Percentiles rank a stretch among this genome's conserved stretches.
These are phyloP conservation scores for Orgyia antiqua DNA, from an alignment of 2,888 invertebrate genomes.

Conservation along the genomic window DNA sequence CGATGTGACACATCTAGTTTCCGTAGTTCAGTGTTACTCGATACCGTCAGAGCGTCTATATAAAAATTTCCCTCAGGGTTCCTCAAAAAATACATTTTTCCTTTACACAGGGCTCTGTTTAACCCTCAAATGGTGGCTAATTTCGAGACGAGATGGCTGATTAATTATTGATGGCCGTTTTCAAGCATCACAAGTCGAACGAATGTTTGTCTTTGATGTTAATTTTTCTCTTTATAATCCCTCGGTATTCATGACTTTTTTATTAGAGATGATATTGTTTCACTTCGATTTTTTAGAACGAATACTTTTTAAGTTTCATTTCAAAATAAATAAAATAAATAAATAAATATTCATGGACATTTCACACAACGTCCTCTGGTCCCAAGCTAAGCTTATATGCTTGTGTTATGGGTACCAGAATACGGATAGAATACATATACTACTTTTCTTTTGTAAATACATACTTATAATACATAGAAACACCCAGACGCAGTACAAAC, in stretches of 20 bases:
- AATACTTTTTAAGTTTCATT: too few species aligned
- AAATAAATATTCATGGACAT: too few species aligned
- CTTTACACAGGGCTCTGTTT: constrained; percentile 54
- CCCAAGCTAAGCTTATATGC: too few species aligned
- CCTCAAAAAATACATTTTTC: constrained; percentile 46
- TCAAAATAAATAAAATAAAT: too few species aligned
- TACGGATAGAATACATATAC: too few species aligned
- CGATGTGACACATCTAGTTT: constrained; percentile 27
- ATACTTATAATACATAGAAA: too few species aligned
- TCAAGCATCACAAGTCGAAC: constrained; percentile 37
- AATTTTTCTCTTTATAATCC: constrained; percentile 58
- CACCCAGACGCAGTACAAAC: too few species aligned
- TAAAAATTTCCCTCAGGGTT: constrained; percentile 73
- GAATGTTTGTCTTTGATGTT: constrained; percentile 66
- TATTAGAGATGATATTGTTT: constrained; percentile 46
- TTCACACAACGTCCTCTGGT: too few species aligned
- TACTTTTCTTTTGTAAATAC: too few species aligned
- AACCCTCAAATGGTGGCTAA: constrained; percentile 70
- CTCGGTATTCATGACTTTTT: constrained; percentile 44
- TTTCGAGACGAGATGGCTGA: constrained; percentile 66
- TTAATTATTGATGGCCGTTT: constrained; percentile 71
- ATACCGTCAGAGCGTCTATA: constrained; percentile 56
- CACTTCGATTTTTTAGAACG: constrained; percentile 13
- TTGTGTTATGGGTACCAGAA: too few species aligned
- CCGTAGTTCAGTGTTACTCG: constrained; percentile 30